A percentile compares a stretch with the other conserved stretches of the same genome.
Conservation (phyloP, 1,140 invertebrate species). For the Sinonovacula constricta region DNA sequence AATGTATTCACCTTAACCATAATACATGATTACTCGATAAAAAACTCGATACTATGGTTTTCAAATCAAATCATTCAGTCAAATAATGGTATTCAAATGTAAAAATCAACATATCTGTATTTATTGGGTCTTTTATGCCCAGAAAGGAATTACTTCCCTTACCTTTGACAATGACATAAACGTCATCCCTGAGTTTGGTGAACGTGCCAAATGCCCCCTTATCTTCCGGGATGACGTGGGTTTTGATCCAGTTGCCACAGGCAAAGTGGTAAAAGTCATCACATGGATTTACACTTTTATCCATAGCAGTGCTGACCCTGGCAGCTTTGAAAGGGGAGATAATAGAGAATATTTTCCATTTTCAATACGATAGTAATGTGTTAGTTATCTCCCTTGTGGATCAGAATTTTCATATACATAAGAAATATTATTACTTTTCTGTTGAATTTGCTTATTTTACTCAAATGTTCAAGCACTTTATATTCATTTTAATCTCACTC, state of each 20-base stretch:
- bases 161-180: constrained; percentile 55
- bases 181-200: constrained; percentile 52
- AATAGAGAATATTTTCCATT: not conserved
- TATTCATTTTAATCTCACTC: not conserved
- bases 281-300: constrained; percentile 87
- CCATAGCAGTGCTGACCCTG: constrained; percentile 77
- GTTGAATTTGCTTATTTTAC: not conserved
- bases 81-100: too few species aligned
- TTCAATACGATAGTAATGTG: not conserved
- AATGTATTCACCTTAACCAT: too few species aligned
- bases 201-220: constrained; percentile 50
- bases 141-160: not conserved
- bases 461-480: not conserved
- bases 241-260: constrained; percentile 81
- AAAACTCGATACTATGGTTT: too few species aligned
- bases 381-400: not conserved
- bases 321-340: constrained; percentile 35
- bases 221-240: constrained; percentile 53
- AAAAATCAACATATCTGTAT: too few species aligned
- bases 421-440: not conserved
- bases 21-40: too few species aligned
- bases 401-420: not conserved
- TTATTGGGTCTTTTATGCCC: too few species aligned
- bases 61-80: too few species aligned
- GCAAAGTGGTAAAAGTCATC: constrained; percentile 96